Percentiles rank a stretch among this genome's conserved stretches.
Evolutionary conservation across 2,888 invertebrate genomes (phyloP).

Genomic region (Strigamia maritima): DNA sequence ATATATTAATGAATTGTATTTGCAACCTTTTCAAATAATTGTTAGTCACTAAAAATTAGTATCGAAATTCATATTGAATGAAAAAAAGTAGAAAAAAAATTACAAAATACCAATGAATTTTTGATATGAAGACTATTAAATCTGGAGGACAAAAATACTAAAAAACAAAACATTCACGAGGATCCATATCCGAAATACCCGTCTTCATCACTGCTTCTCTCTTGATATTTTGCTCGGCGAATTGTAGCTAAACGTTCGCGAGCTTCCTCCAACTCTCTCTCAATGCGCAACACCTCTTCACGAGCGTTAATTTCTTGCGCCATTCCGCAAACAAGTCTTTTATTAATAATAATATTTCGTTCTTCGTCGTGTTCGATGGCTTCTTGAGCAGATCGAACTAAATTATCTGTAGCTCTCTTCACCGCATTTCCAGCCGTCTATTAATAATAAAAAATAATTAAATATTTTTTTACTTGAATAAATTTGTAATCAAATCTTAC

Average conservation of each 20-base stretch:
- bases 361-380: constrained; percentile 90
- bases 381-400: constrained; percentile 90
- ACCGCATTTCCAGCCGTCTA: constrained; percentile 94
- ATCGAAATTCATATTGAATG: too few relatives aligned
- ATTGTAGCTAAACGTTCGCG: constrained; percentile 84
- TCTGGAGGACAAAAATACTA: not conserved
- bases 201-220: constrained; percentile 40
- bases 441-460: not conserved
- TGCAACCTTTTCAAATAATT: too few relatives aligned
- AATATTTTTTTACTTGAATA: not conserved
- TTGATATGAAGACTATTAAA: not conserved
- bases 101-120: not conserved
- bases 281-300: constrained; percentile 78
- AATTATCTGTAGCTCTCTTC: constrained; percentile 93
- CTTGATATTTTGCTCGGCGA: constrained; percentile 79
- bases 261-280: constrained; percentile 89
- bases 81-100: too few relatives aligned
- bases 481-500: constrained; percentile 47
- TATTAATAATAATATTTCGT: constrained; percentile 81
- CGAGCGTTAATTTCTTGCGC: constrained; percentile 88
- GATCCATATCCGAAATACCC: constrained; percentile 42
- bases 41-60: too few relatives aligned
- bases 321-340: constrained; percentile 92
- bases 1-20: too few relatives aligned
- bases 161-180: not conserved